Base-by-base conservation (phyloP, 2,888 invertebrate genomes). In the Brachynemurus nebulosus region DNA sequence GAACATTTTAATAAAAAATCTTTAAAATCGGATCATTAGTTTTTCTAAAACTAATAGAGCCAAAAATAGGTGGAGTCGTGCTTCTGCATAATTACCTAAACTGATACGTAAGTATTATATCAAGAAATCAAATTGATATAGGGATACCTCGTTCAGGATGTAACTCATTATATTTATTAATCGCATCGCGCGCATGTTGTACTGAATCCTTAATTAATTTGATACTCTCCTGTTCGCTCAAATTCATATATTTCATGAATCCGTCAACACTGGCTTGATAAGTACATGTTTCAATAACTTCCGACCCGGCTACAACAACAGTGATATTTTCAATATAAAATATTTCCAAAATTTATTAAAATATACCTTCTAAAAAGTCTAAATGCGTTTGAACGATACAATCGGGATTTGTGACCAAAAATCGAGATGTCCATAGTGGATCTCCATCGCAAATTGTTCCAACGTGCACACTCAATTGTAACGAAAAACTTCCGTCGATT, bases 341-440 rank as follows among this genome's bases (percentile, higher is more conserved):
- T n/a, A n/a, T n/a, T n/a, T n/a, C n/a, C n/a, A n/a, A n/a, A n/a
- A n/a, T n/a, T n/a, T n/a, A 5, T 27, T n/a, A 8, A 33, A 23
- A n/a, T 19, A 48, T 54, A 83, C 84, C 81, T 68, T 80, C 72
- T 38, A 88, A 64, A 60, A 85, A 90, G 59, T 84, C 89, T 55
- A 84, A 66, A 63, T 92, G 92, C 1, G 86, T 82, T 52, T 76
- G 73, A 49, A 81, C 72, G 42, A 92, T 79, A 42, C 85, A 85
- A 11, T 81, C 72, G 2, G 86, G 86, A 62, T 88, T 73, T 2
- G 83, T 83, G 45, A 78, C 74, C 48, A 92, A 71, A 57, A 86
- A 83, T 46, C 84, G 72, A 4, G 90, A 81, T 56, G 86, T 89
- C 92, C 91, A 93, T 25, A 93, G 64, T 1, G 90, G 88, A 62